Base-by-base conservation (phyloP, 2,797 vertebrate species). In the Lycodopsis pacificus region DNA sequence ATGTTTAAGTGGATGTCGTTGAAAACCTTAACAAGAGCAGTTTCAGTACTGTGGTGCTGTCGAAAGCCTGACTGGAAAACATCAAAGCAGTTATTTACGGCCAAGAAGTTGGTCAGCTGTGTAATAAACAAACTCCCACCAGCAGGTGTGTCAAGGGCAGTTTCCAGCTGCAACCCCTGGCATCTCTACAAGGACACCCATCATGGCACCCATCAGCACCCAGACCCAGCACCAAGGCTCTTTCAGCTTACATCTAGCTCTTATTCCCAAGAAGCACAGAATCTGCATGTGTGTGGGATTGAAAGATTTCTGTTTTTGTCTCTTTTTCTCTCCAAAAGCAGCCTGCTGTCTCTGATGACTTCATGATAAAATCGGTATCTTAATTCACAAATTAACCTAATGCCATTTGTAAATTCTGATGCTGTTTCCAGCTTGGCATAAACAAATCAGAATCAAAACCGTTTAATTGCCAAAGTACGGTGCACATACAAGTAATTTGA, bases 71-170 rank as follows among this genome's bases (percentile, higher is more conserved):
- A n/a, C n/a, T n/a, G n/a, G n/a, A n/a, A n/a, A n/a, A n/a, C n/a
- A n/a, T n/a, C n/a, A n/a, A n/a, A n/a, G n/a, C n/a, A n/a, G n/a
- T n/a, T n/a, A n/a, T n/a, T n/a, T n/a, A n/a, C n/a, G n/a, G n/a
- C n/a, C n/a, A n/a, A n/a, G n/a, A n/a, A n/a, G n/a, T n/a, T n/a
- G n/a, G n/a, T n/a, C n/a, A n/a, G n/a, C n/a, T 34, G 51, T 27
- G 65, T 20, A 6, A 76, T 61, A 82, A 80, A 63, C 4, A 72
- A 20, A 88, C 86, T 91, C 90, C 90, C 78, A 81, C 76, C 78
- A 88, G 88, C 93, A 94, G 94, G 93, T 94, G 93, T 91, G 85
- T 83, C 22, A 58, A 86, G 81, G 83, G 83, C 80, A 82, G 46
- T 86, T 90, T 88, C 81, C 86, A 92, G 84, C 88, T 89, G 81